These are phyloP conservation scores for Caenorhabditis remanei DNA, from an alignment of 1,140 invertebrate genomes.

Conservation along the genomic window DNA sequence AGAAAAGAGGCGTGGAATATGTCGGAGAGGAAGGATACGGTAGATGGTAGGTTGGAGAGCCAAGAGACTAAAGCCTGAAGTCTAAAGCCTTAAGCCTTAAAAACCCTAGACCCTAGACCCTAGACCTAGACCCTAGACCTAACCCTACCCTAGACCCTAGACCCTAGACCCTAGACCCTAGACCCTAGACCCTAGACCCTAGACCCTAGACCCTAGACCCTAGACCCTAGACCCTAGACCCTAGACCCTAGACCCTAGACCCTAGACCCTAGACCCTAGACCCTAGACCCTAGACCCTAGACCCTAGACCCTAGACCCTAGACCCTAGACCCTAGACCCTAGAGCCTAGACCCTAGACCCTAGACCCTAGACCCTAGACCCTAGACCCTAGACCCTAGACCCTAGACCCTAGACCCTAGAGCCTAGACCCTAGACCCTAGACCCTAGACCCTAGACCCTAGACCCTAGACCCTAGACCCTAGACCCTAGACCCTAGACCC, in stretches of 20 bases:
- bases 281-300: not conserved
- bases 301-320: too few species aligned
- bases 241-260: not conserved
- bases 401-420: not conserved
- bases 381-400: not conserved
- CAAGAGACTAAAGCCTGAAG: too few species aligned
- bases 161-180: not conserved
- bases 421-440: not conserved
- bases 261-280: not conserved
- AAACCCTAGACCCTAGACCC: too few species aligned
- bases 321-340: not conserved
- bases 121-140: too few species aligned
- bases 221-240: not conserved
- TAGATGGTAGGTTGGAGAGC: slow-evolving; percentile 57
- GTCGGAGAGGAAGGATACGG: slow-evolving; percentile 60
- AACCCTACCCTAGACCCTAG: not conserved
- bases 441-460: too few species aligned
- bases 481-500: not conserved
- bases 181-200: not conserved
- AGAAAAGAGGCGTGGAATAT: slow-evolving; percentile 66
- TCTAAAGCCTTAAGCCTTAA: too few species aligned
- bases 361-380: not conserved
- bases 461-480: too few species aligned
- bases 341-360: too few species aligned
- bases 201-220: not conserved